Base-by-base conservation (phyloP, 2,888 invertebrate genomes). In the Papilio demoleus region DNA sequence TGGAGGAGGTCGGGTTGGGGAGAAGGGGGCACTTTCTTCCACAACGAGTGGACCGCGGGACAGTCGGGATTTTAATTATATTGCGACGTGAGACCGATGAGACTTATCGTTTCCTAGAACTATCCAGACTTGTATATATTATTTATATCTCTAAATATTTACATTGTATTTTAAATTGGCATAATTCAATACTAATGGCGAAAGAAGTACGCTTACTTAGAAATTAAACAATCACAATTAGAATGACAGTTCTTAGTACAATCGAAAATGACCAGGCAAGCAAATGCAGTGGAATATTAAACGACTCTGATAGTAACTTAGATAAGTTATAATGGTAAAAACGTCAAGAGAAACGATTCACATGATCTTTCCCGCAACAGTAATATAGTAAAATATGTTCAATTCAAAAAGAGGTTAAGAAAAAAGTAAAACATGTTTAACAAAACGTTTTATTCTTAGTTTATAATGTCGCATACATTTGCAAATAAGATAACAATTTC, bases 1-100 rank as follows among this genome's bases (percentile, higher is more conserved):
- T 27, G 47, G 14, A 50, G 60, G 50, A 40, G 19, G 65, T 31
- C 14, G 17, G 72, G 72, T n/a, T 70, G 72, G 77, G 70, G 74
- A 27, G 78, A 72, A 73, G 79, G 82, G 79, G 85, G 84, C 81
- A 84, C 82, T 88, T 87, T 86, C 90, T 88, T 88, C 86, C 83
- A 83, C 82, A 82, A 84, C 79, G 85, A 87, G 81, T 86, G 91
- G 92, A 92, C 92, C 86, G 84, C 88, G 88, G 88, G 88, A 88
- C 89, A 88, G 88, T 90, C 88, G 86, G 88, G 90, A 91, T 92
- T 92, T 91, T 92, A 92, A 92, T 92, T 92, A 92, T 90, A 90
- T 90, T 86, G 88, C 88, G 85, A 88, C 87, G 88, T 87, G 86
- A 85, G 85, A 87, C 83, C 84, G 77, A 74, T 62, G 78, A 84